Conservation (phyloP, 2,113 vertebrate genomes). For the Fregetta grallaria region DNA sequence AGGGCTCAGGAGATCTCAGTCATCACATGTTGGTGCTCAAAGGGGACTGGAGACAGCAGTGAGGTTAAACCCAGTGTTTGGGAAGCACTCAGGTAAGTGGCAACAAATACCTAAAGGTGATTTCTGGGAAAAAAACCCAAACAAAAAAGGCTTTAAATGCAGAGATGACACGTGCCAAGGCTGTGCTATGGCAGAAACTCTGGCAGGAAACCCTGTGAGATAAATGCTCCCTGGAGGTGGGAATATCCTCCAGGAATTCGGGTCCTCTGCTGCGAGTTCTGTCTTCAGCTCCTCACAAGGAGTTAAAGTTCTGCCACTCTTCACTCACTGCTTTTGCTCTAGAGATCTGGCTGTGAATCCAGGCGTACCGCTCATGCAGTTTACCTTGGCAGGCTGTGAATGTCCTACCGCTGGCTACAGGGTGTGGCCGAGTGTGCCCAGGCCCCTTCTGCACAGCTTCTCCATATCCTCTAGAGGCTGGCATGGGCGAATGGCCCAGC, state of each 20-base stretch:
- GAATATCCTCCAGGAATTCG: neutral
- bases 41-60: neutral
- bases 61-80: neutral
- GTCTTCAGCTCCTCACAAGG: neutral
- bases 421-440: slow-evolving; percentile 3
- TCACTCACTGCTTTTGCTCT: neutral
- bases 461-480: neutral
- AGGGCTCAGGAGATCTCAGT: neutral
- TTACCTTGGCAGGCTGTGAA: slow-evolving; percentile 47
- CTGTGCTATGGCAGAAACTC: neutral
- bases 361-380: neutral
- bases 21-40: neutral
- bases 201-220: neutral
- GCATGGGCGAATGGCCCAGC: neutral
- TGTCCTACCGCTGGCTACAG: neutral
- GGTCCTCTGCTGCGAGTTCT: neutral
- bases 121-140: neutral
- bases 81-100: neutral
- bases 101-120: neutral
- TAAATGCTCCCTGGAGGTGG: neutral
- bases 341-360: neutral
- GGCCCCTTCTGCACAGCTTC: neutral
- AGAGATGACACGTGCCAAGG: neutral
- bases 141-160: neutral
- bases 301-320: neutral